Conservation (phyloP, 2,797 vertebrate species). For the Eospalax fontanierii region DNA sequence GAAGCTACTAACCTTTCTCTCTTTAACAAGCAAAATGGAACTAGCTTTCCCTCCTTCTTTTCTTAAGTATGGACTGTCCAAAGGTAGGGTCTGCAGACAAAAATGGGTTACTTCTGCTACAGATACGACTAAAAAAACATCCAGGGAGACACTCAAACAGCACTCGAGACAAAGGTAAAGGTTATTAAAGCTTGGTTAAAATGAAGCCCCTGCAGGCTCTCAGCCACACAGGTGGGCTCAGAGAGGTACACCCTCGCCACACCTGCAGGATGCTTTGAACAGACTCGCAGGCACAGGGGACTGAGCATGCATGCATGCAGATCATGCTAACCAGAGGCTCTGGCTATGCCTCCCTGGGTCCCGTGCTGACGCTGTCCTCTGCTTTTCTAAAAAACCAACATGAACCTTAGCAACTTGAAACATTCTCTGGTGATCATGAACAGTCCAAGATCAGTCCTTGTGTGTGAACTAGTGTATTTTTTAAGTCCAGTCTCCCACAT, state of each 20-base stretch:
- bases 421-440: background rate
- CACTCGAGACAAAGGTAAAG: background rate
- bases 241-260: background rate
- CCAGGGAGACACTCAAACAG: background rate
- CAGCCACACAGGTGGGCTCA: background rate
- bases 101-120: background rate
- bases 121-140: background rate
- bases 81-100: background rate
- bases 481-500: background rate
- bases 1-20: background rate
- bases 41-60: background rate
- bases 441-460: background rate
- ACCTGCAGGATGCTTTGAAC: fast-evolving
- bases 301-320: fast-evolving
- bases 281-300: background rate
- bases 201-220: background rate
- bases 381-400: background rate
- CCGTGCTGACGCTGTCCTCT: background rate
- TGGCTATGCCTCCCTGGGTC: background rate
- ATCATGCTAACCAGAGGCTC: background rate
- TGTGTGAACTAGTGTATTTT: background rate
- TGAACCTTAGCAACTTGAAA: background rate
- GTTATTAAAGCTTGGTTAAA: background rate
- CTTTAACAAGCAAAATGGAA: background rate
- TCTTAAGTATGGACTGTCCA: background rate